A percentile compares a stretch with the other conserved stretches of the same genome.
phyloP scores from a whole-genome alignment of 1,140 invertebrate species.

The Hycleus cichorii region DNA sequence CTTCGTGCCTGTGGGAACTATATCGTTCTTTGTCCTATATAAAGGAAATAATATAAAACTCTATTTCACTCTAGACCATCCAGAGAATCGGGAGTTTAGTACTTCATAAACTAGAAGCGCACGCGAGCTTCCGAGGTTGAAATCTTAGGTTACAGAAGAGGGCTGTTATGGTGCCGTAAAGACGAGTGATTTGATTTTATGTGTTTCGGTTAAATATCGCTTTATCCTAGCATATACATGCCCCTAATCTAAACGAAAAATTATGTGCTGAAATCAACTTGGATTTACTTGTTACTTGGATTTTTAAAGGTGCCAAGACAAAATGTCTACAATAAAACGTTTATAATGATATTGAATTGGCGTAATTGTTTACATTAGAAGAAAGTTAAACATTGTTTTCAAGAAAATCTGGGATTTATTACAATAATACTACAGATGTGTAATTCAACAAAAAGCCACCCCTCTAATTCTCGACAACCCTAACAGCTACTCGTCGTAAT shows the following conservation, averaged over 20 bases:
- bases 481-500: too few relatives aligned
- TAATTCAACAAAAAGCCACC: too few relatives aligned
- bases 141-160: slow-evolving; percentile 39
- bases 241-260: slow-evolving; percentile 2
- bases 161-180: slow-evolving; percentile 40
- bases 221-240: slow-evolving; percentile 25
- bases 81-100: slow-evolving; percentile 37
- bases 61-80: slow-evolving; percentile 15
- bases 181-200: slow-evolving; percentile 41
- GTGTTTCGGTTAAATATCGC: slow-evolving; percentile 40
- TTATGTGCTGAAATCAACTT: slow-evolving; percentile 3
- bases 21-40: slow-evolving; percentile 8
- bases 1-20: slow-evolving; percentile 11
- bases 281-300: too few relatives aligned
- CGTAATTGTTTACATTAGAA: too few relatives aligned
- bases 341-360: too few relatives aligned
- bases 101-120: slow-evolving; percentile 42
- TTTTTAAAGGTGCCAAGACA: too few relatives aligned
- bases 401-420: too few relatives aligned
- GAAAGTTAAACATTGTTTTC: too few relatives aligned
- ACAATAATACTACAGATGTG: too few relatives aligned
- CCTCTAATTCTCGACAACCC: too few relatives aligned
- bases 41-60: neutral
- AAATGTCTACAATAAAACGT: too few relatives aligned
- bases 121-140: slow-evolving; percentile 39